phyloP scores from a whole-genome alignment of 2,797 vertebrate species.

The Bufotes viridis region DNA sequence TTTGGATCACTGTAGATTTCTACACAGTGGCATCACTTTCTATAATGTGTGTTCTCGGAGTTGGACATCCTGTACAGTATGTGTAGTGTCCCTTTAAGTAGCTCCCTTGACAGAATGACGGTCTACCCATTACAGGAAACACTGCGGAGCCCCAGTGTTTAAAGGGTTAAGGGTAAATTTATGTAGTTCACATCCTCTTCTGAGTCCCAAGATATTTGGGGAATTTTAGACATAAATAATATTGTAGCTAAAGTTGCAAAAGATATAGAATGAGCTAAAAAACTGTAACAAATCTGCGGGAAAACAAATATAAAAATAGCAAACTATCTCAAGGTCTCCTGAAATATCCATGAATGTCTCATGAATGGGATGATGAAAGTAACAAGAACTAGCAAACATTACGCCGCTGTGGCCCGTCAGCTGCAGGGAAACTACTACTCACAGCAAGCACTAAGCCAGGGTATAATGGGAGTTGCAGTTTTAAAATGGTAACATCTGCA shows the following conservation, averaged over 20 bases:
- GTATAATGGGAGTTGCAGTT: background rate
- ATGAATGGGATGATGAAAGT: background rate
- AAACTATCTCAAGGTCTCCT: background rate
- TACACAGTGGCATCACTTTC: no score
- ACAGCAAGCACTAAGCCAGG: background rate
- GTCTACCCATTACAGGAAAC: background rate
- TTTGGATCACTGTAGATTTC: no score
- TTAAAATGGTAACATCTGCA: background rate
- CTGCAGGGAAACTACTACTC: background rate
- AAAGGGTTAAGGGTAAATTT: background rate
- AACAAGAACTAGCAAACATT: background rate
- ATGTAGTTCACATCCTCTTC: slow-evolving; percentile 34
- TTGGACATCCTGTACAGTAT: no score
- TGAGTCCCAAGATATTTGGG: slow-evolving; percentile 25
- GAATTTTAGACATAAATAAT: slow-evolving; percentile 41
- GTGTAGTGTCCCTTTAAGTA: background rate
- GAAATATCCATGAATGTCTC: background rate
- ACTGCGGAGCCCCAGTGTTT: background rate
- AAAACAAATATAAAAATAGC: slow-evolving; percentile 32
- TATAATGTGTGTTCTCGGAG: no score
- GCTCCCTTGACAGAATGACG: background rate
- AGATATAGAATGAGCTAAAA: background rate
- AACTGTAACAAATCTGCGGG: background rate
- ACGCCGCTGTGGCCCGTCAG: background rate
- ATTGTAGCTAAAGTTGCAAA: slow-evolving; percentile 22